Conservation (phyloP, 2,797 vertebrate genomes). For the Chromis chromis region DNA sequence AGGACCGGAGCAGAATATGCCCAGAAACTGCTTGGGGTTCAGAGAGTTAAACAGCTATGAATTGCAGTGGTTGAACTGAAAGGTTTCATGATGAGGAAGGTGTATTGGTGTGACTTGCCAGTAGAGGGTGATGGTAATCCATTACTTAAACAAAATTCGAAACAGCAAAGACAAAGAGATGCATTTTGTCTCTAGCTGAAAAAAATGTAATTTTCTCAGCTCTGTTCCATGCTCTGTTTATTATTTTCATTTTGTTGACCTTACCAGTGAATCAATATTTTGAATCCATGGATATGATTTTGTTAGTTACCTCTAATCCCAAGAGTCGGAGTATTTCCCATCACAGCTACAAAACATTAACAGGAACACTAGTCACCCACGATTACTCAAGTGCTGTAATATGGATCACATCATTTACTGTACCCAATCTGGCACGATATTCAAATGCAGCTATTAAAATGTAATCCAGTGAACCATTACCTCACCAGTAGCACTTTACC, state of each 20-base stretch:
- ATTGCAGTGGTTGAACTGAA: neutral
- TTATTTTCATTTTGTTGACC: constrained; percentile 27
- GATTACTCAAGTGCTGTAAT: constrained; percentile 51
- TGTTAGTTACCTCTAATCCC: constrained; percentile 33
- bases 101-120: constrained; percentile 40
- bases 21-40: too few species aligned
- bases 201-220: constrained; percentile 13
- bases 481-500: constrained; percentile 76
- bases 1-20: too few species aligned
- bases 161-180: constrained; percentile 4
- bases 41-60: neutral
- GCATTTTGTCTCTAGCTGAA: neutral
- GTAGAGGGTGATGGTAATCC: constrained; percentile 63
- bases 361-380: constrained; percentile 45
- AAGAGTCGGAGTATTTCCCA: constrained; percentile 46
- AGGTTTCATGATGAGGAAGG: neutral
- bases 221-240: constrained; percentile 20
- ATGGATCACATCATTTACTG: constrained; percentile 74
- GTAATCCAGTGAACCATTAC: constrained; percentile 78
- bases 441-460: constrained; percentile 70
- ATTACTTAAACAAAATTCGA: constrained; percentile 7
- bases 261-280: constrained; percentile 46
- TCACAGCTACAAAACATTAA: constrained; percentile 57
- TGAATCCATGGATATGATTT: constrained; percentile 44
- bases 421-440: constrained; percentile 59